Conservation (phyloP, 2,888 invertebrate genomes). For the Leucozona laternaria region DNA sequence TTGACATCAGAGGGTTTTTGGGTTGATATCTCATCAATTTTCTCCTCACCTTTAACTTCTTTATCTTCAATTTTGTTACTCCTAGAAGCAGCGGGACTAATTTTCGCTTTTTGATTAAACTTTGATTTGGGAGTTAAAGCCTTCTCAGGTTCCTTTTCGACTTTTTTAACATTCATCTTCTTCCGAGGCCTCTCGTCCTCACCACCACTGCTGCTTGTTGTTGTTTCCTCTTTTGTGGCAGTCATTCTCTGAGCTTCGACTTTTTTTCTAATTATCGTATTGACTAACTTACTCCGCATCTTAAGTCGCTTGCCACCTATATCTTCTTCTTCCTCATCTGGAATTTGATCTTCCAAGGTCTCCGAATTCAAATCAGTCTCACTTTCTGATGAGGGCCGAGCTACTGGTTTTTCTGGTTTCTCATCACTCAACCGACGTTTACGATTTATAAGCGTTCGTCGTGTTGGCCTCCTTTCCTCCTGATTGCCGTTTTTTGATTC, state of each 20-base stretch:
- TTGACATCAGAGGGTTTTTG: not conserved
- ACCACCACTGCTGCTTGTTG: slow-evolving; percentile 81
- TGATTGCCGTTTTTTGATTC: slow-evolving; percentile 35
- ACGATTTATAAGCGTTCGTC: slow-evolving; percentile 74
- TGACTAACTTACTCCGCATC: slow-evolving; percentile 81
- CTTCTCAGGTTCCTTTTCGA: slow-evolving; percentile 29
- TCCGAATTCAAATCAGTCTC: slow-evolving; percentile 83
- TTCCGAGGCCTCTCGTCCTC: slow-evolving; percentile 80
- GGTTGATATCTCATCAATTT: not conserved
- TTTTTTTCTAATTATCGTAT: slow-evolving; percentile 80
- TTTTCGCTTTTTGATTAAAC: slow-evolving; percentile 26
- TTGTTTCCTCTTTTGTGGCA: slow-evolving; percentile 79
- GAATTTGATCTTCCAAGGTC: slow-evolving; percentile 84
- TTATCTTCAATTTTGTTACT: not conserved
- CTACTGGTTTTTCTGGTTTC: slow-evolving; percentile 68
- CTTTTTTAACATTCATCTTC: slow-evolving; percentile 46
- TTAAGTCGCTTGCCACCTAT: slow-evolving; percentile 82
- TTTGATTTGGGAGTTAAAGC: slow-evolving; percentile 45
- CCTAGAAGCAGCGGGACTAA: not conserved
- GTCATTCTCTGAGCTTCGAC: slow-evolving; percentile 80
- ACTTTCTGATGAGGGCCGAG: slow-evolving; percentile 82
- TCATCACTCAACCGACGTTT: slow-evolving; percentile 81
- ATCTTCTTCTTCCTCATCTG: slow-evolving; percentile 79
- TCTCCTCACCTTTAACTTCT: not conserved
- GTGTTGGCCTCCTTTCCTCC: not conserved